Base-by-base conservation (phyloP, 2,113 vertebrate genomes). In the Rhegmatorhina hoffmannsi region DNA sequence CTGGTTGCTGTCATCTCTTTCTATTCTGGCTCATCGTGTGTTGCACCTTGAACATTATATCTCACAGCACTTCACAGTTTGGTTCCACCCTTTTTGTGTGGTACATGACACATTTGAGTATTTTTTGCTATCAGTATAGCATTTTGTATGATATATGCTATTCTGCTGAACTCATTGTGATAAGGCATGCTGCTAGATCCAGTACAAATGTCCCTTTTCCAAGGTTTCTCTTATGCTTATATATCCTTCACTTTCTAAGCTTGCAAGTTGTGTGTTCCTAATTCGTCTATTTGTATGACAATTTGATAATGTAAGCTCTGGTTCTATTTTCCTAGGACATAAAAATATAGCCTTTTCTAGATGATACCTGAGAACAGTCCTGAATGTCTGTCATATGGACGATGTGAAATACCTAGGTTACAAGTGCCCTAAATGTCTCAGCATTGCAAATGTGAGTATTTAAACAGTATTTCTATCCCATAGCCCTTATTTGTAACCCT, bases 41-140 rank as follows among this genome's bases (percentile, higher is more conserved):
- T 78, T 87, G 90, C 92, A 89, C 81, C 91, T 92, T 96, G 89
- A 97, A 97, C 92, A 84, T 92, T 94, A 72, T 76, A 84, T 78
- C 85, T 95, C 95, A 92, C 74, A 93, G 91, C 79, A 87, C 79
- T 96, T 95, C 95, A 96, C 91, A 96, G 90, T 96, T 95, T 95
- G 95, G 84, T 97, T 95, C 94, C 89, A 91, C 94, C 94, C 46
- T 94, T 96, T 92, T 62, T 95, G 62, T 95, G 94, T 60, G 95
- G 79, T 95, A 93, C 87, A 85, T 96, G 94, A 95, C 92, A 96
- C 25, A 62, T 91, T 84, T 78, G 68, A 93, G 81, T 76, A 88
- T 90, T 96, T 96, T 91, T 92, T 82, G 78, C 74, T 75, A 87
- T 88, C 92, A 89, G 43, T 88, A 46, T 84, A n/a, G 80, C 92